Conservation (phyloP, 2,888 invertebrate genomes). For the Lasioglossum marginatum region DNA sequence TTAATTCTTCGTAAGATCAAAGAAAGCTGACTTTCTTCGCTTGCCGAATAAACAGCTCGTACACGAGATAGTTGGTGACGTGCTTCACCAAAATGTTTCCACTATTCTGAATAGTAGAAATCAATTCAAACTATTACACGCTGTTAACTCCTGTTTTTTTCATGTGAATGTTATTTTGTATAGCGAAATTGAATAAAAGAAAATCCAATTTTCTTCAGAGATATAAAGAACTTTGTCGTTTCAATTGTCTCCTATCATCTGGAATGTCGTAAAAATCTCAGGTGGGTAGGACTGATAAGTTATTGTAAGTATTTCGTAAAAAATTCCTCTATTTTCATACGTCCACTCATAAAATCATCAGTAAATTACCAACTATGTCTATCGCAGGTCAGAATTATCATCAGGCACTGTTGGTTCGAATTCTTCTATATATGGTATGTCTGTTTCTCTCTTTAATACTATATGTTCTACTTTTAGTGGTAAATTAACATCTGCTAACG, state of each 20-base stretch:
- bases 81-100: slow-evolving; percentile 2
- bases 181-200: background rate
- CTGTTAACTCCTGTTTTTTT: background rate
- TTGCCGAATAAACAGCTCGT: background rate
- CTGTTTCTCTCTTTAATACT: slow-evolving; percentile 53
- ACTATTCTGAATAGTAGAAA: slow-evolving; percentile 7
- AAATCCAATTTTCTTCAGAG: background rate
- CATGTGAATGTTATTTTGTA: background rate
- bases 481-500: slow-evolving; percentile 72
- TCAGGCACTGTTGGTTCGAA: background rate
- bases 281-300: background rate
- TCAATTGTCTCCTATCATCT: background rate
- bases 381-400: background rate
- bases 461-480: slow-evolving; percentile 56
- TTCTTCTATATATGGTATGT: slow-evolving; percentile 14
- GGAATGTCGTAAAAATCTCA: background rate
- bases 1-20: background rate
- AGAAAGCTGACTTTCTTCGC: background rate
- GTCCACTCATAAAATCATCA: background rate
- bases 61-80: background rate
- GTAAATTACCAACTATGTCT: background rate
- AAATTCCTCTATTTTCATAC: background rate
- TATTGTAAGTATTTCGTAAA: too few relatives aligned
- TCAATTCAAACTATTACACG: background rate
- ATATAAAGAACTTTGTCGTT: background rate